Evolutionary conservation across 2,113 vertebrate species (phyloP).

Genomic region (Oxygymnocypris stewartii): DNA sequence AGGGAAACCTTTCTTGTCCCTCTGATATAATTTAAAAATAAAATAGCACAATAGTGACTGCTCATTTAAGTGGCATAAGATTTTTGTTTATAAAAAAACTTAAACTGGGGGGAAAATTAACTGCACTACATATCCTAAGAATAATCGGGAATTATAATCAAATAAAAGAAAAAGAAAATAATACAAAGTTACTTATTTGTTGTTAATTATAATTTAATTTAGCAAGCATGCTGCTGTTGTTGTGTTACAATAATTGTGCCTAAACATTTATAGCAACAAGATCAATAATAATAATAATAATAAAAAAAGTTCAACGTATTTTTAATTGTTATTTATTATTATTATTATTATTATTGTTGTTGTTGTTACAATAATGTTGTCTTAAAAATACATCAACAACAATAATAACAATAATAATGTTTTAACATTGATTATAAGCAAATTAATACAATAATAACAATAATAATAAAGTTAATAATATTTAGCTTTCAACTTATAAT

Average conservation of each 20-base stretch:
- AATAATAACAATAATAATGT: neutral
- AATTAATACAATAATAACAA: no score
- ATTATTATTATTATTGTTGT: neutral
- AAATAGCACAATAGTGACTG: neutral
- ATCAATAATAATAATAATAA: neutral
- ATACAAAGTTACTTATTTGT: neutral
- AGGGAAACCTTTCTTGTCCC: conserved; percentile 58
- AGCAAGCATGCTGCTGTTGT: neutral
- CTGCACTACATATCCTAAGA: neutral
- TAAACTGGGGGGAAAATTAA: neutral
- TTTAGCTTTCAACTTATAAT: no score
- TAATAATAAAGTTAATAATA: no score
- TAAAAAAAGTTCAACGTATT: neutral
- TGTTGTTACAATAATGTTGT: neutral
- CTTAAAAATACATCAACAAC: neutral
- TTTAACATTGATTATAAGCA: no score
- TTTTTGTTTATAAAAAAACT: no score
- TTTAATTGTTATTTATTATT: no score
- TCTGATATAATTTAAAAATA: conserved; percentile 63
- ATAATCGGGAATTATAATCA: neutral
- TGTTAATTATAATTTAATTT: neutral
- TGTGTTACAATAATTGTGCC: neutral
- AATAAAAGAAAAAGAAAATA: neutral
- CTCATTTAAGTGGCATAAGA: neutral
- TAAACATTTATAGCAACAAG: no score